Conservation (phyloP, 30 jellyfish, hydroid and myxozoan genomes). For the Hydractinia echinata region DNA sequence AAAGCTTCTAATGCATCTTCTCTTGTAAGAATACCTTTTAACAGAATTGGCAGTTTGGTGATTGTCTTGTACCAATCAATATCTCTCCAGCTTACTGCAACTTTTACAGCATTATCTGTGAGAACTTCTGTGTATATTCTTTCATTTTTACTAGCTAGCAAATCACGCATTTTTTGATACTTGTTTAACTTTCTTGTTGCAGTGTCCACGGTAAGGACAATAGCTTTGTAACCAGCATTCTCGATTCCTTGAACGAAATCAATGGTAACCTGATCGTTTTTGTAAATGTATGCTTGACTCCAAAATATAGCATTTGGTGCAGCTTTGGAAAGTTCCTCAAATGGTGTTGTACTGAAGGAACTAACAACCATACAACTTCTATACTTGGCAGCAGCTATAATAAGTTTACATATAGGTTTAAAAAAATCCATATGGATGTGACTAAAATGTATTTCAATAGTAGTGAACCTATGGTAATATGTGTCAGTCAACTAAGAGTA, state of each 20-base stretch:
- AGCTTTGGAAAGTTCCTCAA: slow-evolving; percentile 59
- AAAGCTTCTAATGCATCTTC: slow-evolving; percentile 78
- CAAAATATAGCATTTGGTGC: slow-evolving; percentile 56
- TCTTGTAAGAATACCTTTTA: slow-evolving; percentile 68
- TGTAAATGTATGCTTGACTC: slow-evolving; percentile 77
- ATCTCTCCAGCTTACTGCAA: slow-evolving; percentile 54
- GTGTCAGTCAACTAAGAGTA: too few relatives aligned
- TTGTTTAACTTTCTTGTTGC: slow-evolving; percentile 18
- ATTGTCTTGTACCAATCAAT: slow-evolving; percentile 54
- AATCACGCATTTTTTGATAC: slow-evolving; percentile 28
- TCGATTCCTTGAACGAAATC: slow-evolving; percentile 73
- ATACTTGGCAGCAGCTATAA: slow-evolving; percentile 32
- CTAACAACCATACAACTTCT: slow-evolving; percentile 88
- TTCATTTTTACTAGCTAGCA: slow-evolving; percentile 30
- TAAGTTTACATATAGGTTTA: not conserved
- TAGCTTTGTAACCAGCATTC: slow-evolving; percentile 76
- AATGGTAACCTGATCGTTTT: slow-evolving; percentile 42
- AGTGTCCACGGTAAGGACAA: slow-evolving; percentile 81
- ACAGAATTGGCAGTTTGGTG: slow-evolving; percentile 52
- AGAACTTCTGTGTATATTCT: not conserved
- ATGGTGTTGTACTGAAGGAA: slow-evolving; percentile 50
- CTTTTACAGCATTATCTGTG: slow-evolving; percentile 10
- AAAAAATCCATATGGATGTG: not conserved
- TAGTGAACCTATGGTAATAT: too few relatives aligned
- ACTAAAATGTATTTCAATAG: too few relatives aligned